These are phyloP conservation scores for Diuraphis noxia DNA, from an alignment of 1,140 invertebrate species.

Conservation along the genomic window DNA sequence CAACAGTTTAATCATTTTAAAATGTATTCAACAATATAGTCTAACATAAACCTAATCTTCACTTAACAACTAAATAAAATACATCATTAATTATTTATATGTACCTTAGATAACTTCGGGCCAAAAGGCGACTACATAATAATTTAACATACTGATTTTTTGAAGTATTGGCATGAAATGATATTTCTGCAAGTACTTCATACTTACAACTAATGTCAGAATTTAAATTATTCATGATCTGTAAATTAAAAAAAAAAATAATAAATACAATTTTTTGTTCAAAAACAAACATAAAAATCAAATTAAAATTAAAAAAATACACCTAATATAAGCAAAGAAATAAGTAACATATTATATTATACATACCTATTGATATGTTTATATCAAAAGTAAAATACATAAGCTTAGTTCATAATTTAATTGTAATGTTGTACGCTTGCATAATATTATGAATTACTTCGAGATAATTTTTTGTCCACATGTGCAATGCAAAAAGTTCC, in stretches of 20 bases:
- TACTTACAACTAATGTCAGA: background rate
- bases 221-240: conserved; percentile 3
- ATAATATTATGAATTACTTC: background rate
- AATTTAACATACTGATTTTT: background rate
- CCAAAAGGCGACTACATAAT: conserved; percentile 45
- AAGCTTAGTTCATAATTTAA: background rate
- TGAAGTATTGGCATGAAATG: background rate
- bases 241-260: background rate
- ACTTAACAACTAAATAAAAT: background rate
- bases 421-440: no score
- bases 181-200: conserved; percentile 40
- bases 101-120: background rate
- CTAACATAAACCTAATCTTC: background rate
- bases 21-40: background rate
- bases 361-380: background rate
- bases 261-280: background rate
- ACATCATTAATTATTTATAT: background rate
- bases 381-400: background rate
- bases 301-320: no score
- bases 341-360: no score
- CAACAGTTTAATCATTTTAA: background rate
- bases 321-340: no score
- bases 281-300: background rate
- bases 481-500: background rate
- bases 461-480: background rate